Conservation (phyloP, 1,140 invertebrate genomes). For the Leptinotarsa texana region DNA sequence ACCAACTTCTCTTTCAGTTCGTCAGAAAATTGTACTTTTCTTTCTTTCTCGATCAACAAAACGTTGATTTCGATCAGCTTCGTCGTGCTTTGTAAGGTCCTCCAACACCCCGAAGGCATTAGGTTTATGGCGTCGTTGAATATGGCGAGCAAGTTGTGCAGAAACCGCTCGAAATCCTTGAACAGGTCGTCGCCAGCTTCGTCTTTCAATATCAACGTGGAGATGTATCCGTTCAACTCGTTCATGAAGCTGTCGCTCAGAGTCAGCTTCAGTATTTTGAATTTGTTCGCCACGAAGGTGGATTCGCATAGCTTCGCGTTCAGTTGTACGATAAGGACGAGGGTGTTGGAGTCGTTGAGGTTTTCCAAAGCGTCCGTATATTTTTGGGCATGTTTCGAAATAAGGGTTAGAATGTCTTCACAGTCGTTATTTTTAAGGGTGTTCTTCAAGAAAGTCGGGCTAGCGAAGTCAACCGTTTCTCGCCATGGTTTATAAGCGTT, state of each 20-base stretch:
- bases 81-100: background rate
- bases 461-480: background rate
- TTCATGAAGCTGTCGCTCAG: background rate
- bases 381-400: background rate
- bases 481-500: background rate
- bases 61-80: constrained; percentile 7
- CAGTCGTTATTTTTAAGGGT: background rate
- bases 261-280: background rate
- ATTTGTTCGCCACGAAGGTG: background rate
- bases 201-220: background rate
- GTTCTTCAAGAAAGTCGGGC: background rate
- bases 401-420: background rate
- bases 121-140: background rate
- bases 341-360: background rate
- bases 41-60: background rate
- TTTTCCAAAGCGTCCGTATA: background rate
- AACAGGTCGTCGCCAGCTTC: background rate
- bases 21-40: background rate
- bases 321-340: background rate
- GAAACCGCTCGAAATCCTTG: background rate
- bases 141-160: background rate
- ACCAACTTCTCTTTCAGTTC: background rate
- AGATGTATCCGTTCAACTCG: background rate
- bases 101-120: background rate
- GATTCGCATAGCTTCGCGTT: constrained; percentile 8